Evolutionary conservation across 2,888 invertebrate species (phyloP).

Genomic region (Parasteatoda lunata): DNA sequence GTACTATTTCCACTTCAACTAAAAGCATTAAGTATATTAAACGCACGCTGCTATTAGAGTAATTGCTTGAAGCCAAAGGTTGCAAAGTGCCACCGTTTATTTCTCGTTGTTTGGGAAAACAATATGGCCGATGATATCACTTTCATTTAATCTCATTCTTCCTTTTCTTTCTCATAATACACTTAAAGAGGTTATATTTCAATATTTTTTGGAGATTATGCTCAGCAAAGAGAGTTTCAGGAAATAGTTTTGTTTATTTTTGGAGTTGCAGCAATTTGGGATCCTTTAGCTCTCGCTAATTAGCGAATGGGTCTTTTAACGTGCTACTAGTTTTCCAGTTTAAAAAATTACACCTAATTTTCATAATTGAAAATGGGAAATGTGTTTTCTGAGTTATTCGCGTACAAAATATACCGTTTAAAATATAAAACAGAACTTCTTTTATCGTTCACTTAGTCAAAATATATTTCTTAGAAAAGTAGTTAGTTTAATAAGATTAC

Average conservation of each 20-base stretch:
- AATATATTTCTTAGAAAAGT: too few species aligned
- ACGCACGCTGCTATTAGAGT: conserved; percentile 30
- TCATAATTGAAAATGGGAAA: too few species aligned
- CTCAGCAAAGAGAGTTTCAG: not conserved
- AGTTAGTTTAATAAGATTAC: too few species aligned
- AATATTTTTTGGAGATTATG: not conserved
- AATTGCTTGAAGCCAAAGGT: conserved; percentile 32
- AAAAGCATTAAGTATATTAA: conserved; percentile 53
- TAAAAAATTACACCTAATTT: too few species aligned
- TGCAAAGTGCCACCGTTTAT: not conserved
- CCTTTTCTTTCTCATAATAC: not conserved
- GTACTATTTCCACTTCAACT: conserved; percentile 19
- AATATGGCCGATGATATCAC: not conserved
- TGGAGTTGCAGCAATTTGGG: too few species aligned
- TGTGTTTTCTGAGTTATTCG: too few species aligned
- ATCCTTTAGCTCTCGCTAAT: too few species aligned
- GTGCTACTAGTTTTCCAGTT: too few species aligned
- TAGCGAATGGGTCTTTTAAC: too few species aligned
- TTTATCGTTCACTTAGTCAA: too few species aligned
- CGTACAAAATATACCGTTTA: too few species aligned
- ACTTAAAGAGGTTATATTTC: conserved; percentile 5
- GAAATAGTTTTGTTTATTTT: not conserved
- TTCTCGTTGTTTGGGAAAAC: not conserved
- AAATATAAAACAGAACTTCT: too few species aligned
- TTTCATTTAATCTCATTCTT: not conserved